Conservation (phyloP, 2,888 invertebrate species). For the Mesoligia furuncula region DNA sequence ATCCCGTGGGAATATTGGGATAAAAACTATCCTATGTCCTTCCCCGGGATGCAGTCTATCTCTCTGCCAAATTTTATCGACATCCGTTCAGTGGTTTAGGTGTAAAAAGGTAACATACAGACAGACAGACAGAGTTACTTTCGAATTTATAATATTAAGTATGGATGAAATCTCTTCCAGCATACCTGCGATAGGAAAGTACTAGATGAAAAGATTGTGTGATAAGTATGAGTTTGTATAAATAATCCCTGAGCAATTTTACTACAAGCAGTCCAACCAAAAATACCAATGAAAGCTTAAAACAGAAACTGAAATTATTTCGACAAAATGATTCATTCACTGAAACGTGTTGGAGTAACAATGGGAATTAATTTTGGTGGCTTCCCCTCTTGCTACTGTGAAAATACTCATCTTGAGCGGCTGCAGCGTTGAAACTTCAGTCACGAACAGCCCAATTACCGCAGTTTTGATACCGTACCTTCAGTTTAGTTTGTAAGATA, state of each 20-base stretch:
- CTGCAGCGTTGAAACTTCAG: slow-evolving; percentile 49
- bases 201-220: too few relatives aligned
- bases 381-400: slow-evolving; percentile 32
- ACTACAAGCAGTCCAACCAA: background rate
- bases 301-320: slow-evolving; percentile 22
- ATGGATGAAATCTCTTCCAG: too few relatives aligned
- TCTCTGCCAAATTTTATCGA: too few relatives aligned
- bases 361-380: slow-evolving; percentile 54
- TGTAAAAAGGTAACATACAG: too few relatives aligned
- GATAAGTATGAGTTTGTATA: background rate
- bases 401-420: slow-evolving; percentile 50
- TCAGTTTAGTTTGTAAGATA: slow-evolving; percentile 6
- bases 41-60: too few relatives aligned
- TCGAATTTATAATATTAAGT: too few relatives aligned
- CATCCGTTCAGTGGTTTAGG: too few relatives aligned
- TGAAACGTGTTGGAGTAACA: slow-evolving; percentile 46
- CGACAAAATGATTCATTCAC: slow-evolving; percentile 43
- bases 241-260: background rate
- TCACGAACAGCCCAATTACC: slow-evolving; percentile 53
- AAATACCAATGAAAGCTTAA: background rate
- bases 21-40: too few relatives aligned
- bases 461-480: slow-evolving; percentile 31
- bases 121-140: too few relatives aligned
- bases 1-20: too few relatives aligned
- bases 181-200: too few relatives aligned